A percentile compares a stretch with the other conserved stretches of the same genome.
Evolutionary conservation across 1,140 invertebrate genomes (phyloP).

Genomic region (Platyscapa corneri): DNA sequence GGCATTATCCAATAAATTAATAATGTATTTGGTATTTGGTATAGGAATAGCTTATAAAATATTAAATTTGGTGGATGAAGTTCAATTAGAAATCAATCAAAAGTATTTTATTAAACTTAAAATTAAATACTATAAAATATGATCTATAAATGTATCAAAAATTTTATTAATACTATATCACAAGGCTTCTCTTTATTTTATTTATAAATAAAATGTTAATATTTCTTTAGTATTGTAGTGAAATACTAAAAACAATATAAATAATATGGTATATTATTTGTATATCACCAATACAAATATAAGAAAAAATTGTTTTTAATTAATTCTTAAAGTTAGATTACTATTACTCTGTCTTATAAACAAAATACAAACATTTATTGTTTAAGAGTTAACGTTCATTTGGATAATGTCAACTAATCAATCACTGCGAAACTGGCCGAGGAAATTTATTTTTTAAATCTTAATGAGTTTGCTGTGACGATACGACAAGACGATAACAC

Average conservation of each 20-base stretch:
- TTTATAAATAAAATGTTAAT: neutral
- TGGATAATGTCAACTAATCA: neutral
- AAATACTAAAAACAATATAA: neutral
- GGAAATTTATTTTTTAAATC: neutral
- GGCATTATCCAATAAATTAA: too few relatives aligned
- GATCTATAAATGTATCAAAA: too few relatives aligned
- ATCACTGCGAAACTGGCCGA: neutral
- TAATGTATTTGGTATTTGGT: too few relatives aligned
- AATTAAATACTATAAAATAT: too few relatives aligned
- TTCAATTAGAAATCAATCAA: neutral
- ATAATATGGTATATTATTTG: neutral
- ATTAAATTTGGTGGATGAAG: neutral
- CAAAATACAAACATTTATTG: neutral
- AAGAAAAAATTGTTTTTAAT: neutral
- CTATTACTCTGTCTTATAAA: neutral
- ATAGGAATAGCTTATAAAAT: too few relatives aligned
- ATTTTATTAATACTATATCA: too few relatives aligned
- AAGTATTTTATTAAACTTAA: neutral
- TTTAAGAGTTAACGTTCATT: neutral
- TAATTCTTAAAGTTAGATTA: neutral
- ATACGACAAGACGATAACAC: neutral
- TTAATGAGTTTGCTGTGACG: too few relatives aligned
- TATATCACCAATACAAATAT: neutral
- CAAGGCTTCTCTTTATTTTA: too few relatives aligned
- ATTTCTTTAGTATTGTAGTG: too few relatives aligned